Evolutionary conservation across 2,888 invertebrate species (phyloP).

Genomic region (Cephus nigrinus): DNA sequence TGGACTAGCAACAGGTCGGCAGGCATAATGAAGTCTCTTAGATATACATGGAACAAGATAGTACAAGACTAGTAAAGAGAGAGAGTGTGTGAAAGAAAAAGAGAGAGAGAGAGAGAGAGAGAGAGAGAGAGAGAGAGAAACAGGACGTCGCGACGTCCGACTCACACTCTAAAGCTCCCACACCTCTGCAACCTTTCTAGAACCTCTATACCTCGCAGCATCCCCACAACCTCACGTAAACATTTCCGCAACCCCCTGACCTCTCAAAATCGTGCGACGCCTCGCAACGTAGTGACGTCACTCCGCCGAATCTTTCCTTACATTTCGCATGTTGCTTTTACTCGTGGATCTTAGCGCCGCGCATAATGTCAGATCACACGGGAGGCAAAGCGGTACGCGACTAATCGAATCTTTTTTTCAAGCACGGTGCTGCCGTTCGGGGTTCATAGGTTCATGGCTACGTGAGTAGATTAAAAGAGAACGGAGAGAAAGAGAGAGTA

Average conservation of each 20-base stretch:
- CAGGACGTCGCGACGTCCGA: neutral
- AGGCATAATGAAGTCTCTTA: conserved; percentile 51
- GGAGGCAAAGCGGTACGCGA: neutral
- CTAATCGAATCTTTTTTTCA: neutral
- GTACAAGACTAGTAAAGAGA: conserved; percentile 1
- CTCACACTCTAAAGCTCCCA: neutral
- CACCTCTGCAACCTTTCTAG: neutral
- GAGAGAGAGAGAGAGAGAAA: neutral
- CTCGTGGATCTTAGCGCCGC: neutral
- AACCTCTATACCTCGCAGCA: neutral
- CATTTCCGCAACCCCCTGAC: too few species aligned
- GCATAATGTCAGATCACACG: neutral
- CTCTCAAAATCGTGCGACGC: neutral
- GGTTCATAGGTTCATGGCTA: neutral
- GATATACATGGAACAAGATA: conserved; percentile 29
- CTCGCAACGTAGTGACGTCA: neutral
- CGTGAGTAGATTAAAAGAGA: neutral
- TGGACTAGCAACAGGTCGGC: conserved; percentile 57
- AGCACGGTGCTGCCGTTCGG: neutral
- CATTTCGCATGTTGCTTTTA: neutral
- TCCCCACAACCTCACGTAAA: neutral
- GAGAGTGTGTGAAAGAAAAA: neutral
- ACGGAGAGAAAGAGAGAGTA: neutral
- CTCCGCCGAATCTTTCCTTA: neutral
- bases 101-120: neutral